These are phyloP conservation scores for Anisognathus igniventris DNA, from an alignment of 2,797 vertebrate species.

Conservation along the genomic window DNA sequence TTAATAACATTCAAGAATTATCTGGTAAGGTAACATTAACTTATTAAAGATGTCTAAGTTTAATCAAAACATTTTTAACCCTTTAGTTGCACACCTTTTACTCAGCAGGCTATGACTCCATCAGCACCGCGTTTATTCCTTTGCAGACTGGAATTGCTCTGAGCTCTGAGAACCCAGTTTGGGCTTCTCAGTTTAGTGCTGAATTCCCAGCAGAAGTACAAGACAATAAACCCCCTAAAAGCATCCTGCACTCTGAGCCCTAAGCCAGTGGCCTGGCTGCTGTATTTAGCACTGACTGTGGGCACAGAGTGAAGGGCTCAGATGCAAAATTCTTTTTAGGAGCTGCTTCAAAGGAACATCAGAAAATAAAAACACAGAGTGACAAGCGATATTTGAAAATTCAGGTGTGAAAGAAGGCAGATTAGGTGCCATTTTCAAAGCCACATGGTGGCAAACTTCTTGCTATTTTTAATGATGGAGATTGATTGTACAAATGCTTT, in stretches of 20 bases:
- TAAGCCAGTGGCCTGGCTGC: not conserved
- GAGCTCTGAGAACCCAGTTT: not conserved
- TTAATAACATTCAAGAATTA: not conserved
- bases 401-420: not conserved
- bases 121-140: not conserved
- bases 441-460: not conserved
- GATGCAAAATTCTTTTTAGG: not conserved
- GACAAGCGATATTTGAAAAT: not conserved
- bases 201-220: not conserved
- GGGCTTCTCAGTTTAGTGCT: not conserved
- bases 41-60: not conserved
- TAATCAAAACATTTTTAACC: not conserved
- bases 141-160: not conserved
- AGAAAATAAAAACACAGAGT: not conserved
- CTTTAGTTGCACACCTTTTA: not conserved
- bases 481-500: not conserved
- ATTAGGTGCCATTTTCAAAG: not conserved
- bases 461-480: not conserved
- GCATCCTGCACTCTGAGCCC: not conserved
- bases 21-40: not conserved
- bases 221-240: not conserved
- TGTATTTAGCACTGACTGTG: not conserved
- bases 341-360: not conserved
- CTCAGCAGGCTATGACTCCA: not conserved
- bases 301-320: not conserved